phyloP scores from a whole-genome alignment of 2,888 invertebrate species.

The Meliscaeva auricollis region DNA sequence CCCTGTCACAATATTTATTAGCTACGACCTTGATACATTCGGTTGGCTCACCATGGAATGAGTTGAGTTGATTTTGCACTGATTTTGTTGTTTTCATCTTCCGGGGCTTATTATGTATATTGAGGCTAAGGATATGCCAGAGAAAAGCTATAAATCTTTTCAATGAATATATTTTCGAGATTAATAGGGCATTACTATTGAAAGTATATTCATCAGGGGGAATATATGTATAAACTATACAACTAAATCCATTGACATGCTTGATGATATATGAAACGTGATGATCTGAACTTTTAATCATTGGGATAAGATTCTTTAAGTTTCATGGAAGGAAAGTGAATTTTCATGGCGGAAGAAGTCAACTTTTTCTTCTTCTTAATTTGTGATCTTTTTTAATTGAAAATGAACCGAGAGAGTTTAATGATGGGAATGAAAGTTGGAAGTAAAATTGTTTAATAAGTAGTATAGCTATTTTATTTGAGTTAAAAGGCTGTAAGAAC shows the following conservation, averaged over 20 bases:
- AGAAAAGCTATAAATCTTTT: conserved; percentile 71
- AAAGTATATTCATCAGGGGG: conserved; percentile 71
- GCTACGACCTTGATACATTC: conserved; percentile 12
- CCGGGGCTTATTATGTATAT: background rate
- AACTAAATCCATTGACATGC: conserved; percentile 60
- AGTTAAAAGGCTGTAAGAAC: too few species aligned
- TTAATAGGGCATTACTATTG: conserved; percentile 74
- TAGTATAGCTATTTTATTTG: too few species aligned
- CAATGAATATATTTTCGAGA: conserved; percentile 75
- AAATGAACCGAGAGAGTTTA: background rate
- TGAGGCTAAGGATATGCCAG: conserved; percentile 28
- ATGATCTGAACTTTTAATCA: conserved; percentile 70
- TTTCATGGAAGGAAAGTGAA: conserved; percentile 4
- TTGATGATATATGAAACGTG: conserved; percentile 54
- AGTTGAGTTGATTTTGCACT: conserved; percentile 28
- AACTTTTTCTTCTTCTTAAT: background rate
- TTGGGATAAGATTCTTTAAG: conserved; percentile 16
- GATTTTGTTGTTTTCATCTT: conserved; percentile 7
- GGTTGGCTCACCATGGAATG: conserved; percentile 34
- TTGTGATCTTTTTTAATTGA: background rate
- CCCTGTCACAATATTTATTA: background rate
- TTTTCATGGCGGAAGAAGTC: background rate
- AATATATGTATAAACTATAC: conserved; percentile 15
- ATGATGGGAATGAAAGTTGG: too few species aligned
- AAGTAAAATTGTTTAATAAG: too few species aligned